A percentile compares a stretch with the other conserved stretches of the same genome.
These are phyloP conservation scores for Nymphalis polychloros DNA, from an alignment of 2,888 invertebrate genomes.

Conservation along the genomic window DNA sequence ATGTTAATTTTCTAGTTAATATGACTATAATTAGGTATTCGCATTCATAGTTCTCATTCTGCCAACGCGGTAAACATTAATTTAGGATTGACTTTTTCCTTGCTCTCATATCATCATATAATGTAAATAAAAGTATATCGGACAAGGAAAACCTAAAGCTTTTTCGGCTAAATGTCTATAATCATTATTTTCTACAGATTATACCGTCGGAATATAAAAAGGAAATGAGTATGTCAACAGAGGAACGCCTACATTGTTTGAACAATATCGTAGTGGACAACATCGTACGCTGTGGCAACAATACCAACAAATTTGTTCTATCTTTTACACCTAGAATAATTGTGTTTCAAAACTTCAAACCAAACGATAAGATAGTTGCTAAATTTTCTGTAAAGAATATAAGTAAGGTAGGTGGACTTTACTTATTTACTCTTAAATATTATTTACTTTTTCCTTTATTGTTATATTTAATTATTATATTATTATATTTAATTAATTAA, in stretches of 20 bases:
- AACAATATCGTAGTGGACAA: constrained; percentile 62
- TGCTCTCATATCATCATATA: no score
- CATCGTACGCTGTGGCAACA: constrained; percentile 49
- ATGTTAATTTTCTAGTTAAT: no score
- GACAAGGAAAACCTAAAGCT: no score
- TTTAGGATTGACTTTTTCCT: no score
- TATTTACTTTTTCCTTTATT: neutral
- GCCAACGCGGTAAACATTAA: no score
- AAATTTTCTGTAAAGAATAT: constrained; percentile 81
- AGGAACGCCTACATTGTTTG: constrained; percentile 60
- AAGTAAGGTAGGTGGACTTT: constrained; percentile 67
- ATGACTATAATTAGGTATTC: no score
- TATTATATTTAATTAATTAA: no score
- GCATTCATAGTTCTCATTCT: no score
- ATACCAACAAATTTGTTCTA: constrained; percentile 52
- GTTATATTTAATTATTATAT: no score
- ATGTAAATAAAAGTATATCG: no score
- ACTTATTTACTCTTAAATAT: neutral
- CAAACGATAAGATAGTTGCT: constrained; percentile 73
- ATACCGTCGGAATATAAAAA: constrained; percentile 66
- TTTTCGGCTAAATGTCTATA: neutral
- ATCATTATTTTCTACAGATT: constrained; percentile 51
- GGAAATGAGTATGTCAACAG: constrained; percentile 66
- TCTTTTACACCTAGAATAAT: constrained; percentile 77
- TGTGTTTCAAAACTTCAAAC: constrained; percentile 83